Evolutionary conservation across 2,113 vertebrate genomes (phyloP).

Genomic region (Ifrita kowaldi): DNA sequence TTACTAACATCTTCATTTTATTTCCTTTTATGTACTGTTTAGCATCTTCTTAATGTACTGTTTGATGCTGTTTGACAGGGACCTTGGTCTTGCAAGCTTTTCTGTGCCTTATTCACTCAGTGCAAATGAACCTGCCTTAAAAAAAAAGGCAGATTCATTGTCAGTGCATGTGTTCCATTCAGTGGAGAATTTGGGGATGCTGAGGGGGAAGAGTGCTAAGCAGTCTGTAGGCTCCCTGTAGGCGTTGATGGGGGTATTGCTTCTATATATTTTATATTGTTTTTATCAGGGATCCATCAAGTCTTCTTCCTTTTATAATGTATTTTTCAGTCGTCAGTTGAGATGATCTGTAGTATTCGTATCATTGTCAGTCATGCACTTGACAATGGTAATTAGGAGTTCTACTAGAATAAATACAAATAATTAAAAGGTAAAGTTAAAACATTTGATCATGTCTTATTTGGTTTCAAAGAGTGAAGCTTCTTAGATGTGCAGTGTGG

Average conservation of each 20-base stretch:
- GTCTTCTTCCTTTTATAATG: neutral
- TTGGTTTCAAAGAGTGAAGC: neutral
- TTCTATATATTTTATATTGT: neutral
- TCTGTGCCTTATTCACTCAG: neutral
- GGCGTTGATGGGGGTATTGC: neutral
- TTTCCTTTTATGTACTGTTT: neutral
- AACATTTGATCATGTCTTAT: neutral
- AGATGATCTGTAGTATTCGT: neutral
- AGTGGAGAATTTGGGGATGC: neutral
- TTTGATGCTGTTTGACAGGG: neutral
- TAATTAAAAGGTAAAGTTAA: neutral
- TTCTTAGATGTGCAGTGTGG: neutral
- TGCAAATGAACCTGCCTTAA: neutral
- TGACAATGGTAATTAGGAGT: neutral
- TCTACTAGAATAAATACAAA: neutral
- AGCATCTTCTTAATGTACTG: neutral
- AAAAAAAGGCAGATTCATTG: neutral
- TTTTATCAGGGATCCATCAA: neutral
- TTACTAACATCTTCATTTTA: accelerated
- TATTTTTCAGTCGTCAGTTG: neutral
- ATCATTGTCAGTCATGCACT: neutral
- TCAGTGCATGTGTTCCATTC: accelerated
- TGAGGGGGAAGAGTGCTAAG: neutral
- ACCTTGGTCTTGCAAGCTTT: neutral
- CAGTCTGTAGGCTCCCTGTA: neutral